Base-by-base conservation (phyloP, 2,113 vertebrate species). In the Sciurus niger region DNA sequence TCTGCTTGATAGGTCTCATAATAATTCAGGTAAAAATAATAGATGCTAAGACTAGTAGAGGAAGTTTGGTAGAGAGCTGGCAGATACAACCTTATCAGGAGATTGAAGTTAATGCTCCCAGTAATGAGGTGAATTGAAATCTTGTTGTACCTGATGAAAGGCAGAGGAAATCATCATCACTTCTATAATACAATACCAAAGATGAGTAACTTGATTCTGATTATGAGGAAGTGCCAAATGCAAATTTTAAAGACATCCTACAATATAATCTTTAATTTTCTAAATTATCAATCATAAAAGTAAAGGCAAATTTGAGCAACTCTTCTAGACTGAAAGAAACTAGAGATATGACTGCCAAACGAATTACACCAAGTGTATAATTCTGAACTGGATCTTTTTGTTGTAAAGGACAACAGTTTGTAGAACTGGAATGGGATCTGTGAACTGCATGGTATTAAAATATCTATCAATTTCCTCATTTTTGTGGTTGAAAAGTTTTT, bases 221-320 rank as follows among this genome's bases (percentile, higher is more conserved):
- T 85, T 37, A n/a, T 84, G n/a, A 84, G n/a, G 77, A 95, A 93
- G 87, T 74, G 46, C 20, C 72, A 96, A 63, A 73, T 12, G n/a
- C 37, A 76, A 58, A 89, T 77, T 74, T 84, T 40, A 84, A 60
- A 89, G 25, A 58, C 7, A 58, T 10, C 88, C n/a, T 72, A 20
- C 72, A 86, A 90, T 76, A 93, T 68, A 74, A 80, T 80, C 18
- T 74, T 2, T 89, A 53, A 37, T 90, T 78, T 87, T 95, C 28
- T 72, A 78, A 85, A 43, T 90, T n/a, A 73, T 73, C 24, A 80
- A 14, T 91, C n/a, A 84, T 74, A 65, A 76, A 89, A 88, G 30
- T 74, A 37, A 87, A 53, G 18, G 90, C 76, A 89, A 65, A 96
- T 94, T 40, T 93, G 67, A 93, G 79, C 12, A 92, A 78, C n/a